These are phyloP conservation scores for Rosalia funebris DNA, from an alignment of 2,888 invertebrate genomes.

Conservation along the genomic window DNA sequence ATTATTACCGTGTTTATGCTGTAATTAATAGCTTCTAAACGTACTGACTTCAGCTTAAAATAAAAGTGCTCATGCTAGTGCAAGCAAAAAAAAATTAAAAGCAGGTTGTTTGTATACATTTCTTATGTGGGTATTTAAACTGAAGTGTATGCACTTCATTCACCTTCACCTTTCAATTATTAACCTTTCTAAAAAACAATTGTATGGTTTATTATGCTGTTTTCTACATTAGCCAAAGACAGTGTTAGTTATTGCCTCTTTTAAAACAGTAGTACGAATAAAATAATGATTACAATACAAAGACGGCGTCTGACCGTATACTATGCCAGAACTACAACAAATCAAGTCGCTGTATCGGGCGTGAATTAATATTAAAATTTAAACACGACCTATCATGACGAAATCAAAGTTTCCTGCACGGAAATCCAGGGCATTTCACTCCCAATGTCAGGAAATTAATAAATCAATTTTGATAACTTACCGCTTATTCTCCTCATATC, in stretches of 20 bases:
- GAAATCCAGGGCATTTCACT: too few species aligned
- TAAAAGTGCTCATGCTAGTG: too few species aligned
- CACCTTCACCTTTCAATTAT: background rate
- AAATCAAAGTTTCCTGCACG: too few species aligned
- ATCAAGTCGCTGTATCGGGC: background rate
- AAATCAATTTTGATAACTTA: slow-evolving; percentile 8
- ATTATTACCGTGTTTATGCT: background rate
- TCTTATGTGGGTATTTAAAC: background rate
- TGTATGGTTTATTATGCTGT: background rate
- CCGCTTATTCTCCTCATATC: slow-evolving; percentile 29
- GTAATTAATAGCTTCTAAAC: background rate
- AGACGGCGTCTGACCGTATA: too few species aligned
- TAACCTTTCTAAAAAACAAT: slow-evolving; percentile 10
- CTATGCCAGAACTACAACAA: too few species aligned
- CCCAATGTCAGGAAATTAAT: too few species aligned
- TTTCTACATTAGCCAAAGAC: background rate
- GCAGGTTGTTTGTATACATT: background rate
- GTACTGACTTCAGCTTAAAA: too few species aligned
- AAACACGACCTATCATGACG: too few species aligned
- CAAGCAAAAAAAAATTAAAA: too few species aligned
- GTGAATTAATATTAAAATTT: too few species aligned
- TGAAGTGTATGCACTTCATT: background rate
- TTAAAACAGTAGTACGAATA: too few species aligned
- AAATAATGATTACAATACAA: too few species aligned
- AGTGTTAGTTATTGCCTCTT: background rate